These are phyloP conservation scores for Himantopus leucocephalus DNA, from an alignment of 2,113 vertebrate genomes.

Conservation along the genomic window DNA sequence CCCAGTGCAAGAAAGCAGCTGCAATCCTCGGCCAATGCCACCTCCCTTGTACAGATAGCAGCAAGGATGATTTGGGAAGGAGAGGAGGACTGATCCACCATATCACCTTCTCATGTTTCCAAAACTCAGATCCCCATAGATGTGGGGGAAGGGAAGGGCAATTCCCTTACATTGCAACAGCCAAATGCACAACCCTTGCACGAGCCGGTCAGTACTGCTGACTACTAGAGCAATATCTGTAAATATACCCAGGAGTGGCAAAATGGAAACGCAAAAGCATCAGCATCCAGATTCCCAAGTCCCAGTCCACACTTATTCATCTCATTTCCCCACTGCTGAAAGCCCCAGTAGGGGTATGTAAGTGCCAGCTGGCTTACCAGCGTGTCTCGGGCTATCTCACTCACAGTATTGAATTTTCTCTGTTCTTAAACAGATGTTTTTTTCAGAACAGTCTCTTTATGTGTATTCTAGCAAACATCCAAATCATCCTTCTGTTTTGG, in stretches of 20 bases:
- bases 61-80: neutral
- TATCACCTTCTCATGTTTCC: neutral
- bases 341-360: neutral
- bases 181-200: neutral
- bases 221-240: neutral
- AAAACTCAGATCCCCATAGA: neutral
- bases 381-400: neutral
- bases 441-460: neutral
- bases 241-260: neutral
- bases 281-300: neutral
- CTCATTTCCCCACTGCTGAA: neutral
- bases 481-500: neutral
- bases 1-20: neutral
- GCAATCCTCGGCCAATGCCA: neutral
- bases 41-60: neutral
- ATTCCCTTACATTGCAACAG: neutral
- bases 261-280: neutral
- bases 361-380: neutral
- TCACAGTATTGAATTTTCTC: neutral
- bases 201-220: fast-evolving
- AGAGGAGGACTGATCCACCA: neutral
- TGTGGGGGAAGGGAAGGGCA: neutral
- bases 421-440: neutral
- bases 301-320: neutral
- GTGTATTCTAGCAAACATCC: neutral